Evolutionary conservation across 2,888 invertebrate genomes (phyloP).

Genomic region (Pheosia gnoma): DNA sequence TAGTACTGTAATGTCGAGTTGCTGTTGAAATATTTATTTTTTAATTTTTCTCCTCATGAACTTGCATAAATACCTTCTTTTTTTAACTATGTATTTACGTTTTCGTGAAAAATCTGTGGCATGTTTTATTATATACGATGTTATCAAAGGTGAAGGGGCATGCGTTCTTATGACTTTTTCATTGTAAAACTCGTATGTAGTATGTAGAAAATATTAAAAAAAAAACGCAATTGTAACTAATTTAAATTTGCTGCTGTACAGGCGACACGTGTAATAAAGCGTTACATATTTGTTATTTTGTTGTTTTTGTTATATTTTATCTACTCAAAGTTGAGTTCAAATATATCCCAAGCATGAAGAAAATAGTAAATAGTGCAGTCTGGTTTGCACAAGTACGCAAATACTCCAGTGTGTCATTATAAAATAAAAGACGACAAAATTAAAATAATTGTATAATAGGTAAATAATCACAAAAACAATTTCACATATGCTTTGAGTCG

Average conservation of each 20-base stretch:
- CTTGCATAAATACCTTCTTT: neutral
- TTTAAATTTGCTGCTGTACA: conserved; percentile 67
- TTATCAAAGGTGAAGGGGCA: conserved; percentile 50
- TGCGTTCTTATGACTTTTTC: conserved; percentile 56
- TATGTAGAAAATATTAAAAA: conserved; percentile 46
- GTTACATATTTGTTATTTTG: conserved; percentile 66
- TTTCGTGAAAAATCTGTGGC: neutral
- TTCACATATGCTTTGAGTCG: conserved; percentile 38
- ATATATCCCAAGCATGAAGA: too few species aligned
- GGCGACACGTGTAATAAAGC: conserved; percentile 72
- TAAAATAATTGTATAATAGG: conserved; percentile 16
- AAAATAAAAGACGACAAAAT: conserved; percentile 7
- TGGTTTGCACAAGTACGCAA: too few species aligned
- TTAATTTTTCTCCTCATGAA: too few species aligned
- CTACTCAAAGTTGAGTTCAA: neutral
- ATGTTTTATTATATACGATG: conserved; percentile 6
- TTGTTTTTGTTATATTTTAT: conserved; percentile 37
- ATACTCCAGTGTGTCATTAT: neutral
- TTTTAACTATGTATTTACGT: neutral
- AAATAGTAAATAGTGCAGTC: too few species aligned
- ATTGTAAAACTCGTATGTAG: conserved; percentile 52
- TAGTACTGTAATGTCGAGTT: too few species aligned
- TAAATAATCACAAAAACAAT: conserved; percentile 26
- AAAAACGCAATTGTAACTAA: conserved; percentile 53
- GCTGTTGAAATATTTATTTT: too few species aligned